Evolutionary conservation across 2,888 invertebrate species (phyloP), one percentile per base, ranked within the genome.

Genomic region (Disparrhopalites patrizii): DNA sequence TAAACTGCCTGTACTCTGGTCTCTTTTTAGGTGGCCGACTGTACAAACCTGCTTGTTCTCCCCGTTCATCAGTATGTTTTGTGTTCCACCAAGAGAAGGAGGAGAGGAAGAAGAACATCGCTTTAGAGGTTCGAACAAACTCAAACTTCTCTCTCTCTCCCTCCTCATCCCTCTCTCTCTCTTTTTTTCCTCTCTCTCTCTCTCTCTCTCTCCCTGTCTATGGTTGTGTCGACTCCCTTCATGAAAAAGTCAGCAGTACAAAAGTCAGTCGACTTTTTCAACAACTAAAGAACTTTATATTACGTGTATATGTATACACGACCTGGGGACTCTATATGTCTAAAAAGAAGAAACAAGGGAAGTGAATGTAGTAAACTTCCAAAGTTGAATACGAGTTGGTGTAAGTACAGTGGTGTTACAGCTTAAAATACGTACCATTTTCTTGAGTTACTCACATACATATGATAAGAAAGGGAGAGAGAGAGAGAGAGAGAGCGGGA

Each of bases 31-130:
- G 52, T 43, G 38, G 47, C 51, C 58, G 51, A 33, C 58, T 65
- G 65, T 65, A 65, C 65, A 65, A 64, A 64, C 64, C 64, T 64
- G 64, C 63, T 62, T 62, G 62, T 47, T 64, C 50, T 33, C 51
- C 30, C 54, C 31, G 54, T 62, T 56, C 63, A 63, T 63, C 55
- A 65, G 50, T 56, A 65, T 51, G 56, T 36, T 38, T 50, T 36
- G 40, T 36, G 40, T 52, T 52, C 52, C 38, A 52, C 28, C 33
- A 51, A 33, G 51, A 51, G 51, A 50, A 43, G 43, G 61, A 61
- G 57, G 62, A 51, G 52, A 62, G 62, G 36, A 50, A 51, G 62
- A 54, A 52, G 40, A 62, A 47, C 50, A 47, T 57, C 36, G 57
- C 38, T 38, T 57, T 57, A 30, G 51, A 50, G 47, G 50, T 61